Base-by-base conservation (phyloP, 2,888 invertebrate genomes). In the Pammene fasciana region DNA sequence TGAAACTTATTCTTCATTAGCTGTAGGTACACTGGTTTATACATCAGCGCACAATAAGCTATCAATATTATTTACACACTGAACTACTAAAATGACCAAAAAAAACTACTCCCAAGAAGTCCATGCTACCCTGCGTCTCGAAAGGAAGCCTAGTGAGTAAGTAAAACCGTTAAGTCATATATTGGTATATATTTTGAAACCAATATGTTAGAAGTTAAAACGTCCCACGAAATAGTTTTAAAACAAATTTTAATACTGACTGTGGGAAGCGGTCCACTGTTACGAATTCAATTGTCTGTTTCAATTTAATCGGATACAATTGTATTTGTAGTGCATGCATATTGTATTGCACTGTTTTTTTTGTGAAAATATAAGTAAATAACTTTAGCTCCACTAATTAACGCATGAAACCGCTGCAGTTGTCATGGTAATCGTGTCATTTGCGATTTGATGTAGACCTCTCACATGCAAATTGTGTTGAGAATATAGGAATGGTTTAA, bases 361-460 rank as follows among this genome's bases (percentile, higher is more conserved):
- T n/a, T 38, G 9, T 38, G 14, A 5, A 38, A 36, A 55, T 52
- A 18, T 38, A 41, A 11, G 16, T 41, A 56, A 38, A 55, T 38
- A 55, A 38, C n/a, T 18, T 18, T 5, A 38, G 52, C 52, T 16
- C 38, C 9, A 56, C 38, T 38, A 14, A 57, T 14, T 38, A 56
- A 65, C 56, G 26, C 26, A 11, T 43, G 41, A 14, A 14, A 26
- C 16, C 14, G 48, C n/a, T 5, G 41, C 41, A 26, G 41, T 66
- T 66, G 50, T 66, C 26, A 65, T 57, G 56, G 11, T 66, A 66
- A 52, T 57, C 26, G 16, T 45, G 34, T 36, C 7, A 59, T 66
- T 52, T 52, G 16, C 66, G 52, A 54, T 26, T 52, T 18, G 26
- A 14, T 43, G 26, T 43, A 41, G 14, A 8, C 7, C 38, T 34